Evolutionary conservation across 2,113 vertebrate genomes (phyloP), one percentile per base, ranked within the genome.

Genomic region (Brienomyrus longianalis): DNA sequence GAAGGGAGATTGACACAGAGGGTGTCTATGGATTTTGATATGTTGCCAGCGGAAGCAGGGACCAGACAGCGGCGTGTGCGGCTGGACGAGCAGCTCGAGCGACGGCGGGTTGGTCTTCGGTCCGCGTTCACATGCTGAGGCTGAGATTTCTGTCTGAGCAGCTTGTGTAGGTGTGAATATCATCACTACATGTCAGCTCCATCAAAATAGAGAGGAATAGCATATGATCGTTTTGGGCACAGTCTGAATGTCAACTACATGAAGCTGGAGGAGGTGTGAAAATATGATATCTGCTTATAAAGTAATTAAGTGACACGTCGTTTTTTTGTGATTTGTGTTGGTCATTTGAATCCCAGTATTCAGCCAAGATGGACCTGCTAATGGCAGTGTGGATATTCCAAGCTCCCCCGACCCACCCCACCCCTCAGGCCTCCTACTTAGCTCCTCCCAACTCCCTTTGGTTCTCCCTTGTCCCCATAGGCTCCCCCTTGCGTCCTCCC

Each of bases 161-260:
- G 74, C 74, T 80, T 80, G 74, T 43, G 35, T 80, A 80, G 74
- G 74, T 80, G 74, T 80, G 74, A 80, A 80, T 39, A 80, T 80
- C 74, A 80, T 39, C 74, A 43, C 35, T 80, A 43, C 35, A 70
- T 31, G 62, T 70, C 62, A 70, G 62, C 62, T 31, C 62, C 62
- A 8, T 80, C 74, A 80, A 80, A 80, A 80, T 80, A 80, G 35
- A 80, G 35, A 35, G 35, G 35, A 80, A 80, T 80, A 80, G 35
- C 74, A 43, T 70, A 70, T 80, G 74, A 80, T 80, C 74, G 7
- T 80, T 80, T 43, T 80, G 74, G 74, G 31, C 74, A 35, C 74
- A 19, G 17, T 80, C 74, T 80, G 74, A 80, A 43, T 43, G 74
- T 80, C n/a, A 15, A 19, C 35, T 80, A 80, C 15, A 80, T 43